Evolutionary conservation across 2,888 invertebrate species (phyloP).

Genomic region (Xanthorhoe spadicearia): DNA sequence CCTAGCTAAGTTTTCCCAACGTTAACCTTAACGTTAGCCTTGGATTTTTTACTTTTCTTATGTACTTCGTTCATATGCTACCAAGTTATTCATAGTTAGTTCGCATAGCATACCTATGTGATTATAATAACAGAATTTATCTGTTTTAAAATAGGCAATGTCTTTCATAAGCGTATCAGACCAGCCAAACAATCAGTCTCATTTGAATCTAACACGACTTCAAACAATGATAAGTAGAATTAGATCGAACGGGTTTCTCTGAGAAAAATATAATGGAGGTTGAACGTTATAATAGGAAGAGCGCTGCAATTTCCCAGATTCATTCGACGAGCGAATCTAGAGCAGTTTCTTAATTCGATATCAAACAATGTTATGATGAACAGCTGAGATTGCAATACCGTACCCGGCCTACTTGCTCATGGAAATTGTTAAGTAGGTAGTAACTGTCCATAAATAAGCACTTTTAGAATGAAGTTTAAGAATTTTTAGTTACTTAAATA

Average conservation of each 20-base stretch:
- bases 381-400: conserved; percentile 60
- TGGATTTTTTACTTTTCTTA: too few relatives aligned
- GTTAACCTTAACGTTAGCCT: too few relatives aligned
- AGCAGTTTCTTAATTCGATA: conserved; percentile 66
- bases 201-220: conserved; percentile 30
- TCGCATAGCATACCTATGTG: neutral
- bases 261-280: conserved; percentile 62
- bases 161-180: neutral
- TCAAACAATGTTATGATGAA: conserved; percentile 61
- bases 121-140: neutral
- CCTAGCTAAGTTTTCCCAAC: too few relatives aligned
- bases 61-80: neutral
- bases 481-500: too few relatives aligned
- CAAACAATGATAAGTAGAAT: conserved; percentile 56
- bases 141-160: conserved; percentile 3
- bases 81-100: neutral
- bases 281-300: conserved; percentile 66
- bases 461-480: conserved; percentile 1
- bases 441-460: conserved; percentile 14
- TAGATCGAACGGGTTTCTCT: conserved; percentile 65
- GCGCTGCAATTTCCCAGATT: conserved; percentile 75
- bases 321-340: conserved; percentile 69
- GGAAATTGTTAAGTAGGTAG: conserved; percentile 49
- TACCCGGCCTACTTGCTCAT: conserved; percentile 64
- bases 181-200: conserved; percentile 16